Evolutionary conservation across 2,888 invertebrate genomes (phyloP).

Genomic region (Alitta virens): DNA sequence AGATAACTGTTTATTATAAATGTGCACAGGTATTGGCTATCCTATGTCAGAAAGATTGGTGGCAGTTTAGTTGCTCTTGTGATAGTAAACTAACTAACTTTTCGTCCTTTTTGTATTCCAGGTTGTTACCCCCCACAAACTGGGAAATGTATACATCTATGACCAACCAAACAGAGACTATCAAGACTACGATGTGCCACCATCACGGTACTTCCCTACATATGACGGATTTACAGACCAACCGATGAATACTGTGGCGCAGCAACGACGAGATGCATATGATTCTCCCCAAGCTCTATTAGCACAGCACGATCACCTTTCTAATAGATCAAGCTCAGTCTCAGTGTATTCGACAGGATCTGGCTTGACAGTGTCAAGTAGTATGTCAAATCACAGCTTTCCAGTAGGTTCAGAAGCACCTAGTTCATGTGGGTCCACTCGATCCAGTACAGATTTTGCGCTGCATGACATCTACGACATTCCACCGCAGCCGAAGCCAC

Average conservation of each 20-base stretch:
- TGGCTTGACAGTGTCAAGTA: conserved; percentile 45
- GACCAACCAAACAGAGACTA: conserved; percentile 59
- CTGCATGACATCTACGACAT: conserved; percentile 16
- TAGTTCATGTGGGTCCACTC: conserved; percentile 63
- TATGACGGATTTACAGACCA: background rate
- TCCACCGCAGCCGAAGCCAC: background rate
- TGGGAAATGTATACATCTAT: conserved; percentile 73
- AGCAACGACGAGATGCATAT: conserved; percentile 1
- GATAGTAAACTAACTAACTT: no score
- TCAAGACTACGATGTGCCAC: conserved; percentile 49
- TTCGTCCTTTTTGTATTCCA: conserved; percentile 38
- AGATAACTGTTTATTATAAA: background rate
- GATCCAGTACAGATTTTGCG: conserved; percentile 58
- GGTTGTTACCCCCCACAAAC: conserved; percentile 63
- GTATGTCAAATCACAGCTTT: conserved; percentile 62
- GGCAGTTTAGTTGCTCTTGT: no score
- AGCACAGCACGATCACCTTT: background rate
- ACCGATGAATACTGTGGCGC: background rate
- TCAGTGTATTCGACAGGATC: conserved; percentile 54
- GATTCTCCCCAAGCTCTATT: conserved; percentile 8
- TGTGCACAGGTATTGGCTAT: background rate
- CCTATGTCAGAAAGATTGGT: no score
- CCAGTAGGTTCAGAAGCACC: conserved; percentile 59
- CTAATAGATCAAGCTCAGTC: conserved; percentile 53
- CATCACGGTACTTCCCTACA: conserved; percentile 31